These are phyloP conservation scores for Aporrectodea caliginosa DNA, from an alignment of 1,140 invertebrate genomes.

Conservation along the genomic window DNA sequence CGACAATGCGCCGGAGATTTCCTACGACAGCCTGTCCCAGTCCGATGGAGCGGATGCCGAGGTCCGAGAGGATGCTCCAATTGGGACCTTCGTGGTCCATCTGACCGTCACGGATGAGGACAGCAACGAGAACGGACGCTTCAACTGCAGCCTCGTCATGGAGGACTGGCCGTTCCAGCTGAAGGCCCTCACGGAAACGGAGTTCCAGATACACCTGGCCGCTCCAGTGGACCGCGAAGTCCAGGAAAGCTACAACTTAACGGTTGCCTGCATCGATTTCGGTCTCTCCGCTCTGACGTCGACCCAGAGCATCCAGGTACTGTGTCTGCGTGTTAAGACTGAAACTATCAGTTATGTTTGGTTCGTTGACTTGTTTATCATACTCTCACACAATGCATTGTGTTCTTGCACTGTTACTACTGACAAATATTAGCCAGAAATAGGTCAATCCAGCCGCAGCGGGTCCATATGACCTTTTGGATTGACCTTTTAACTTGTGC, in stretches of 20 bases:
- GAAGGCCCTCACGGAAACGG: slow-evolving; percentile 37
- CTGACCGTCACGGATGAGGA: slow-evolving; percentile 27
- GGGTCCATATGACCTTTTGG: too few relatives aligned
- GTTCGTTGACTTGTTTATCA: too few relatives aligned
- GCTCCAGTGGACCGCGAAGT: slow-evolving; percentile 77
- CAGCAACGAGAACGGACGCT: slow-evolving; percentile 19
- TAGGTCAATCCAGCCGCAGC: too few relatives aligned
- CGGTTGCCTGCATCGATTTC: slow-evolving; percentile 78
- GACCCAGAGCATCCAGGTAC: slow-evolving; percentile 59
- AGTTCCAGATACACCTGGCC: slow-evolving; percentile 81
- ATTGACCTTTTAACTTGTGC: too few relatives aligned
- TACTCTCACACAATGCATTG: too few relatives aligned
- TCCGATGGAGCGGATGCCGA: background rate
- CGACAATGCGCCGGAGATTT: slow-evolving; percentile 79
- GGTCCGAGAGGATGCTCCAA: slow-evolving; percentile 17
- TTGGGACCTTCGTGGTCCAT: slow-evolving; percentile 31
- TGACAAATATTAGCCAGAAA: too few relatives aligned
- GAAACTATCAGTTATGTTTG: too few relatives aligned
- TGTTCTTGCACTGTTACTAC: too few relatives aligned
- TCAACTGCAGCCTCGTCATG: slow-evolving; percentile 25
- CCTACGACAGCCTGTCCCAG: slow-evolving; percentile 38
- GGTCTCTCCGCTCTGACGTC: slow-evolving; percentile 65
- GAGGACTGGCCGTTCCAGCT: background rate
- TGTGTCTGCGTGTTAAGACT: too few relatives aligned
- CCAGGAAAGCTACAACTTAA: slow-evolving; percentile 71